These are phyloP conservation scores for Ramazzottius varieornatus DNA, from an alignment of 2,888 invertebrate species.

Conservation along the genomic window DNA sequence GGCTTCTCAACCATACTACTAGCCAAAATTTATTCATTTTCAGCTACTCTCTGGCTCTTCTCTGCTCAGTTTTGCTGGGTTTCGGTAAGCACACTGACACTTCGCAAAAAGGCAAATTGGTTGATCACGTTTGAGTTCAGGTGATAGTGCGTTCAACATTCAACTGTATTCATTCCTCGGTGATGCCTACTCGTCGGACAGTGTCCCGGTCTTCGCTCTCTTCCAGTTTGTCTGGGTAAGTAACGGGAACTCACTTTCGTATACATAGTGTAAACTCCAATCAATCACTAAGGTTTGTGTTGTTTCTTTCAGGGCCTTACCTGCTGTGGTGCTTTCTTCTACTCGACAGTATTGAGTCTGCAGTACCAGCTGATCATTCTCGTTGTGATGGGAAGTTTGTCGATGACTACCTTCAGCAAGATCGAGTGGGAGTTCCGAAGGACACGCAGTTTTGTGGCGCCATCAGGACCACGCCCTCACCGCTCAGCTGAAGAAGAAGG, in stretches of 20 bases:
- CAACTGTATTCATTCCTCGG: neutral
- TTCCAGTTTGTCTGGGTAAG: constrained; percentile 1
- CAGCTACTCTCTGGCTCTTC: neutral
- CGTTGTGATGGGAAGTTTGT: neutral
- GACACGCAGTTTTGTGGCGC: neutral
- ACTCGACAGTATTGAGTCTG: neutral
- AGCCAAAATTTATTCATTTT: too few relatives aligned
- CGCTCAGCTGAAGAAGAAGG: neutral
- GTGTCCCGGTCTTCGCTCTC: neutral
- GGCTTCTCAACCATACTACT: neutral
- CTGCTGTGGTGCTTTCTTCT: constrained; percentile 2
- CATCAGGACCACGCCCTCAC: neutral
- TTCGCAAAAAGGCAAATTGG: too few relatives aligned
- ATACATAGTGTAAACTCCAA: too few relatives aligned
- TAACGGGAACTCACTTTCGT: too few relatives aligned
- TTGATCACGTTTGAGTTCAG: too few relatives aligned
- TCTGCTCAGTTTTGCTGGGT: neutral
- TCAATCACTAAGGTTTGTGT: too few relatives aligned
- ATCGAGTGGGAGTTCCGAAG: neutral
- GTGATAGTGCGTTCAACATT: neutral
- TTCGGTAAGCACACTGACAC: neutral
- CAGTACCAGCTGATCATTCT: neutral
- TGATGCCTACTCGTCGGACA: neutral
- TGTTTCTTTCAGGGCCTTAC: neutral
- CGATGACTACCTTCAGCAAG: neutral